These are phyloP conservation scores for Pterostichus niger DNA, from an alignment of 2,888 invertebrate species.

Conservation along the genomic window DNA sequence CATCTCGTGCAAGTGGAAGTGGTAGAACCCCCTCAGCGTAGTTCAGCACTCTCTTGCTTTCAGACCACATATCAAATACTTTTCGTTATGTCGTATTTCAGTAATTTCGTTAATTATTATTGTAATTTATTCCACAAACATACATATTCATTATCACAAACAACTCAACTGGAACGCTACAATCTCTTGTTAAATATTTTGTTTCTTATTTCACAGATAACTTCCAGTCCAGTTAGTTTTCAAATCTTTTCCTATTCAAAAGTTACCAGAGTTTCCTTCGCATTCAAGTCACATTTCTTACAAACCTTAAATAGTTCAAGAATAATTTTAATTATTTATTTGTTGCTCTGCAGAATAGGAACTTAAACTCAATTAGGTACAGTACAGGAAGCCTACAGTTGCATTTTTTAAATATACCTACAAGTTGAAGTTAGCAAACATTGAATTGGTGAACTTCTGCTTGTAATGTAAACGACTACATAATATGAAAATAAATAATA, in stretches of 20 bases:
- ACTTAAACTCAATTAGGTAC: too few relatives aligned
- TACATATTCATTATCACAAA: conserved; percentile 50
- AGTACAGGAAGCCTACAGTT: too few relatives aligned
- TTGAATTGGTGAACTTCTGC: too few relatives aligned
- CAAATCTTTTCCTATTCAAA: conserved; percentile 20
- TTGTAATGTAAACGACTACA: too few relatives aligned
- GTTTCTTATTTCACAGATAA: conserved; percentile 27
- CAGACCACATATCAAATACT: conserved; percentile 21
- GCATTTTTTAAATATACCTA: too few relatives aligned
- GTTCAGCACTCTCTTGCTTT: conserved; percentile 7
- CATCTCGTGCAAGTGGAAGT: conserved; percentile 6
- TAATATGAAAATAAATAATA: too few relatives aligned
- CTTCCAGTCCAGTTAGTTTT: conserved; percentile 16
- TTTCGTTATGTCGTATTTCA: conserved; percentile 9
- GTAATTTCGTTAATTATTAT: conserved; percentile 38
- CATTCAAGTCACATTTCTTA: too few relatives aligned
- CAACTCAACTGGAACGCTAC: conserved; percentile 42
- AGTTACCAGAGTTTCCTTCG: background rate
- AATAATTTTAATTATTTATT: too few relatives aligned
- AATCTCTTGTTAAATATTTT: conserved; percentile 46
- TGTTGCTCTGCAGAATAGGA: too few relatives aligned
- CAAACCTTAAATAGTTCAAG: too few relatives aligned
- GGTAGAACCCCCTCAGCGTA: background rate
- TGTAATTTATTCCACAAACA: conserved; percentile 49
- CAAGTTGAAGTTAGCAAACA: too few relatives aligned